Evolutionary conservation across 2,113 vertebrate genomes (phyloP).

Genomic region (Lepisosteus osseus): DNA sequence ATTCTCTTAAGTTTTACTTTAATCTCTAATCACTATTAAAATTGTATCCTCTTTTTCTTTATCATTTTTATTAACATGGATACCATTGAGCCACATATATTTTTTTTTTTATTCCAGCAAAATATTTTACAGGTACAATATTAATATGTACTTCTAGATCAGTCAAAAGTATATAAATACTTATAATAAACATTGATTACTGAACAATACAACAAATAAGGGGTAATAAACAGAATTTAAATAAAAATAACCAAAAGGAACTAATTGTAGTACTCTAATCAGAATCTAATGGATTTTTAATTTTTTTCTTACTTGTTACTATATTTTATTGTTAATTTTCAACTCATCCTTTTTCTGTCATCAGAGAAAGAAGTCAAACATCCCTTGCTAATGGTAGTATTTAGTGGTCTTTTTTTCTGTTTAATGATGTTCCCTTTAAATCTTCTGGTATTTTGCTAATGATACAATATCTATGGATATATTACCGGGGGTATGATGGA

Average conservation of each 20-base stretch:
- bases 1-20: too few species aligned
- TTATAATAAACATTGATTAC: constrained; percentile 62
- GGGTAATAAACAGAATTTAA: constrained; percentile 51
- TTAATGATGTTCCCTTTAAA: constrained; percentile 45
- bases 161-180: constrained; percentile 20
- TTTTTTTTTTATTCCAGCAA: too few species aligned
- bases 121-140: too few species aligned
- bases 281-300: constrained; percentile 32
- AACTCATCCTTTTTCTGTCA: constrained; percentile 41
- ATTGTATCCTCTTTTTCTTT: too few species aligned
- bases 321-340: constrained; percentile 25
- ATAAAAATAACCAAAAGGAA: constrained; percentile 43
- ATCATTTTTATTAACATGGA: constrained; percentile 3
- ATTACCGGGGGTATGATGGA: constrained; percentile 59
- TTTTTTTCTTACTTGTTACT: constrained; percentile 23
- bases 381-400: constrained; percentile 45
- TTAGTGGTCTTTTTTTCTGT: constrained; percentile 23
- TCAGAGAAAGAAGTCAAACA: constrained; percentile 43
- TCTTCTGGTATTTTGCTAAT: constrained; percentile 60
- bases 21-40: too few species aligned
- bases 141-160: constrained; percentile 12
- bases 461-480: constrained; percentile 61
- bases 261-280: constrained; percentile 55
- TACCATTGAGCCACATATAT: neutral
- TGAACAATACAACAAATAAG: constrained; percentile 49